Conservation (phyloP, 23 tunicate genomes). For the Ciona savignyi region DNA sequence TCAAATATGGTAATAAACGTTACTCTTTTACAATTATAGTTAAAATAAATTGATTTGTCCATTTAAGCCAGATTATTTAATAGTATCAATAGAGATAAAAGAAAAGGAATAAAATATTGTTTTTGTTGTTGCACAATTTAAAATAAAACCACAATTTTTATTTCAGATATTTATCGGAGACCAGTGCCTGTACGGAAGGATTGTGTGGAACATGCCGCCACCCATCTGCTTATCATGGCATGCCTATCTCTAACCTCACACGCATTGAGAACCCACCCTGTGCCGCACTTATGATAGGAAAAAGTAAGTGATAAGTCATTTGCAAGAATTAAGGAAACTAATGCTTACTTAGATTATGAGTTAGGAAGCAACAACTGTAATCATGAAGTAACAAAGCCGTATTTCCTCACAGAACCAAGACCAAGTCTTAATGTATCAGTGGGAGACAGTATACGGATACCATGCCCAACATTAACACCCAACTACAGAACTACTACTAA, state of each 20-base stretch:
- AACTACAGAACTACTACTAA: not conserved
- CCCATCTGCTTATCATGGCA: constrained; percentile 20
- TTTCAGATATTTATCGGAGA: constrained; percentile 25
- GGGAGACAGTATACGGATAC: constrained; percentile 34
- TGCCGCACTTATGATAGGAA: constrained; percentile 26
- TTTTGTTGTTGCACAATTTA: too few relatives aligned
- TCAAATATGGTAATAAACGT: too few relatives aligned
- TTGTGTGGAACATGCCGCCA: constrained; percentile 23
- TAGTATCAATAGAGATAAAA: too few relatives aligned
- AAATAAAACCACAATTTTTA: too few relatives aligned
- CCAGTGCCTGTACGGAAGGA: constrained; percentile 16
- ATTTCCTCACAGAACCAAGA: constrained; percentile 7
- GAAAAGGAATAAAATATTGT: too few relatives aligned
- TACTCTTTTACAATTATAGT: too few relatives aligned
- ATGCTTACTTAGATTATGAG: too few relatives aligned
- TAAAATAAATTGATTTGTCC: too few relatives aligned
- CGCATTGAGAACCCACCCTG: constrained; percentile 37
- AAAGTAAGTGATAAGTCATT: constrained; percentile 12
- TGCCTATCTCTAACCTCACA: constrained; percentile 21
- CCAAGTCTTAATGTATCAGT: constrained; percentile 41
- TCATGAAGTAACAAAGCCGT: too few relatives aligned
- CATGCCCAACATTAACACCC: constrained; percentile 55
- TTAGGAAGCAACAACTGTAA: too few relatives aligned
- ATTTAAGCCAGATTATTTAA: too few relatives aligned
- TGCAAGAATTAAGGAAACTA: too few relatives aligned